These are phyloP conservation scores for Heptranchias perlo DNA, from an alignment of 2,113 vertebrate species.

Conservation along the genomic window DNA sequence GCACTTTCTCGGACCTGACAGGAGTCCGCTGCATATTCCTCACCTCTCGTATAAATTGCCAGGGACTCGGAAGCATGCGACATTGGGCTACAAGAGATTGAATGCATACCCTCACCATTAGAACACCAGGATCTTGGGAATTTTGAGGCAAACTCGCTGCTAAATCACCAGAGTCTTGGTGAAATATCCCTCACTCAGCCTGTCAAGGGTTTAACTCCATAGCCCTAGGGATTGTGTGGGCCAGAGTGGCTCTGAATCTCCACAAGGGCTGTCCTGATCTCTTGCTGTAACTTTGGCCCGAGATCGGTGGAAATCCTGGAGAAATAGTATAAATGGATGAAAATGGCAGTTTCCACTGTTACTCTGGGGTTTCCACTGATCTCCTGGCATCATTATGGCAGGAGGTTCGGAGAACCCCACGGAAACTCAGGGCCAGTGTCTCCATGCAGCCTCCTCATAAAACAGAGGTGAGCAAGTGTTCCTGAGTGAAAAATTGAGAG, in stretches of 20 bases:
- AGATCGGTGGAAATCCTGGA: no score
- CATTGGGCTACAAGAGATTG: neutral
- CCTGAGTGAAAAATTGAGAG: neutral
- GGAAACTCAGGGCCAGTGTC: neutral
- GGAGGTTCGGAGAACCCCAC: neutral
- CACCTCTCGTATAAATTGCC: neutral
- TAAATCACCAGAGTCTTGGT: neutral
- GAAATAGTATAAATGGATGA: no score
- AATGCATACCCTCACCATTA: neutral
- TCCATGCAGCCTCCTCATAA: neutral
- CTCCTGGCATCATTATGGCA: neutral
- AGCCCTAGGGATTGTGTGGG: no score
- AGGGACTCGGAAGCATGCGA: neutral
- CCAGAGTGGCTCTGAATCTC: neutral
- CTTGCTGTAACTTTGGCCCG: no score
- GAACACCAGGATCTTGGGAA: neutral
- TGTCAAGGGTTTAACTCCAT: neutral
- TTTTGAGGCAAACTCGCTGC: neutral
- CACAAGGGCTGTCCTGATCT: neutral
- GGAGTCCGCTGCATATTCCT: neutral
- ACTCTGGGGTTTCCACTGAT: neutral
- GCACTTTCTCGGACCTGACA: neutral
- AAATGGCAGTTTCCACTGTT: neutral
- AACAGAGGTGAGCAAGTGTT: neutral
- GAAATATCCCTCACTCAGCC: neutral